Evolutionary conservation across 2,888 invertebrate species (phyloP).

Genomic region (Drosophila buzzatii): DNA sequence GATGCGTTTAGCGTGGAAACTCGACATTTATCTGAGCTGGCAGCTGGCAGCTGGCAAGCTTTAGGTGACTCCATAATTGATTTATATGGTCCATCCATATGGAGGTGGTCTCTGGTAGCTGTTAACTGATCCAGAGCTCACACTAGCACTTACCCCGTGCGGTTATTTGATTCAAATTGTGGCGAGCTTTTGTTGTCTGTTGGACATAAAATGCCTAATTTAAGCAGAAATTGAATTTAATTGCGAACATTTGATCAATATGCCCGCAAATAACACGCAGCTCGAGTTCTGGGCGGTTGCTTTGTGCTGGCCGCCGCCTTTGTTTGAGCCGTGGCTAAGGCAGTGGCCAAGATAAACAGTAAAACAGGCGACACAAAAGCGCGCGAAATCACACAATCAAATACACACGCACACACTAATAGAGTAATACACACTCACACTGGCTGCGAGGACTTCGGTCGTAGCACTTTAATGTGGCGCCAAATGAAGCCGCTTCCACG

Average conservation of each 20-base stretch:
- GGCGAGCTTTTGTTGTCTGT: slow-evolving; percentile 67
- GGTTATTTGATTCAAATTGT: slow-evolving; percentile 31
- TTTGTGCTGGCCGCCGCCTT: slow-evolving; percentile 38
- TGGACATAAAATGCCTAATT: slow-evolving; percentile 70
- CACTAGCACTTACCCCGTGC: slow-evolving; percentile 39
- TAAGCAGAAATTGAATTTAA: slow-evolving; percentile 64
- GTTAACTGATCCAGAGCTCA: slow-evolving; percentile 11
- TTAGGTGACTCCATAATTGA: slow-evolving; percentile 63
- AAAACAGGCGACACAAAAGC: slow-evolving; percentile 70
- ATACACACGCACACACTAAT: slow-evolving; percentile 19
- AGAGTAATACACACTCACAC: slow-evolving; percentile 3
- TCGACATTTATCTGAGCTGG: slow-evolving; percentile 20
- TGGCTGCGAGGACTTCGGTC: slow-evolving; percentile 47
- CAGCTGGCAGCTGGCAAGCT: slow-evolving; percentile 45
- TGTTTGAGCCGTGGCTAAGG: slow-evolving; percentile 39
- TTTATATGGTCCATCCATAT: slow-evolving; percentile 59
- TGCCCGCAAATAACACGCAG: slow-evolving; percentile 55
- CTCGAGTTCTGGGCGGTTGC: slow-evolving; percentile 33
- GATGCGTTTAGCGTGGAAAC: slow-evolving; percentile 7
- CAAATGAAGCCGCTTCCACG: slow-evolving; percentile 59
- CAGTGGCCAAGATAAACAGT: slow-evolving; percentile 58
- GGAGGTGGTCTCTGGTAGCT: slow-evolving; percentile 19
- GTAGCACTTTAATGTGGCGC: slow-evolving; percentile 71
- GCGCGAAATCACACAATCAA: slow-evolving; percentile 66
- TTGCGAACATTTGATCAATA: slow-evolving; percentile 64